A percentile compares a stretch with the other conserved stretches of the same genome.
Evolutionary conservation across 2,113 vertebrate genomes (phyloP).

Genomic region (Monopterus albus): DNA sequence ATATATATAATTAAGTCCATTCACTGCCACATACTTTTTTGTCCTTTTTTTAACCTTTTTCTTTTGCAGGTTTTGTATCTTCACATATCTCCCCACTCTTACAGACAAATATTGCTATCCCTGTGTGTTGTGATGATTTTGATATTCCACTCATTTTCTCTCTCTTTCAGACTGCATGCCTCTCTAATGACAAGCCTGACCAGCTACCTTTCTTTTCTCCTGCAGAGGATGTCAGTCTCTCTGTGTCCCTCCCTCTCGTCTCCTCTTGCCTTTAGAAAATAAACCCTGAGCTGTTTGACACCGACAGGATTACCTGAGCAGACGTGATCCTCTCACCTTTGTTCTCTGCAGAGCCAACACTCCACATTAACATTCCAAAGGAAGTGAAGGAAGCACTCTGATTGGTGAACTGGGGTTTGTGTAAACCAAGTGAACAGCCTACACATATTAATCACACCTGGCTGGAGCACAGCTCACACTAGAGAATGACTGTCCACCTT

Average conservation of each 20-base stretch:
- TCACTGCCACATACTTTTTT: slow-evolving; percentile 21
- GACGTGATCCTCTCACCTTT: slow-evolving; percentile 71
- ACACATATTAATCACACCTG: slow-evolving; percentile 56
- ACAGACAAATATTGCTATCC: slow-evolving; percentile 20
- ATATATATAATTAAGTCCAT: slow-evolving; percentile 62
- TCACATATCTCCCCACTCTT: slow-evolving; percentile 10
- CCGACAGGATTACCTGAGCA: slow-evolving; percentile 71
- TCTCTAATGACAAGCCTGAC: slow-evolving; percentile 24
- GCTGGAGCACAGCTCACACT: slow-evolving; percentile 9
- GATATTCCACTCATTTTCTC: slow-evolving; percentile 44
- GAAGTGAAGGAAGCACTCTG: slow-evolving; percentile 43
- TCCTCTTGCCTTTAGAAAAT: slow-evolving; percentile 58
- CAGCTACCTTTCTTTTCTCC: too few relatives aligned
- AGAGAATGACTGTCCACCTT: slow-evolving; percentile 22
- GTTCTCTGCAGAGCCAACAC: slow-evolving; percentile 55
- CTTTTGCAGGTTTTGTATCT: slow-evolving; percentile 12
- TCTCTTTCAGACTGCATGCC: slow-evolving; percentile 13
- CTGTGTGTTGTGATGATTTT: slow-evolving; percentile 34
- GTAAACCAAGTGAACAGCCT: slow-evolving; percentile 34
- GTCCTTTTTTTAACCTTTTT: slow-evolving; percentile 15
- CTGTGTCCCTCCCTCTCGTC: slow-evolving; percentile 12
- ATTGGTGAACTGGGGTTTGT: slow-evolving; percentile 62
- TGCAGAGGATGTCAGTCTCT: slow-evolving; percentile 14
- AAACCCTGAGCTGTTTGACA: slow-evolving; percentile 65
- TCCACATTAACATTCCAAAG: slow-evolving; percentile 74